phyloP scores from a whole-genome alignment of 37 sponge, comb jelly and placozoan species.

The Chondrosia reniformis region DNA sequence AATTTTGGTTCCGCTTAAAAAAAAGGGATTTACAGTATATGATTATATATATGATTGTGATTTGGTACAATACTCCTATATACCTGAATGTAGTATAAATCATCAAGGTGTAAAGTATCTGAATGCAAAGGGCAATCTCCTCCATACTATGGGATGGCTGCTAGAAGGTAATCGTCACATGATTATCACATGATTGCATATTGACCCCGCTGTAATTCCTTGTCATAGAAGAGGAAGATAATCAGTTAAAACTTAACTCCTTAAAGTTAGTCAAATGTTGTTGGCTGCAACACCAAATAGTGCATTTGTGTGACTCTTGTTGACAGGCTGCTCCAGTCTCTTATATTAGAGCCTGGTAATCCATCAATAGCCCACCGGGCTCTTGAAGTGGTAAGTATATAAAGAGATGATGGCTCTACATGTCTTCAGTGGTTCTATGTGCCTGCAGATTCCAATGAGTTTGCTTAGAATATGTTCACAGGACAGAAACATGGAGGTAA shows the following conservation, averaged over 20 bases:
- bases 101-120: slow-evolving; percentile 53
- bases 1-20: no score
- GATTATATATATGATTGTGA: background rate
- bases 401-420: no score
- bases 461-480: no score
- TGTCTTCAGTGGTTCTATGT: no score
- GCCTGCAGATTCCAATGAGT: no score
- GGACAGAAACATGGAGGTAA: no score
- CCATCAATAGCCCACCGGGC: slow-evolving; percentile 44
- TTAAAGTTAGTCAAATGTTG: background rate
- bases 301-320: background rate
- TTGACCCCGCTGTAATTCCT: background rate
- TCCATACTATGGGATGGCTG: slow-evolving; percentile 45
- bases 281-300: background rate
- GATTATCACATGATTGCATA: background rate
- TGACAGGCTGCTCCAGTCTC: slow-evolving; percentile 66
- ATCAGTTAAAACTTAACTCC: background rate
- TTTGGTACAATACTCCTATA: background rate
- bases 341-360: slow-evolving; percentile 63
- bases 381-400: slow-evolving; percentile 46
- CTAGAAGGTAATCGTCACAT: slow-evolving; percentile 46
- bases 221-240: background rate
- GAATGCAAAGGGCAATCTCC: slow-evolving; percentile 32
- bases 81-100: slow-evolving; percentile 47
- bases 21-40: background rate